Percentiles rank a stretch among this genome's conserved stretches.
These are phyloP conservation scores for Eristalis pertinax DNA, from an alignment of 2,888 invertebrate genomes.

Conservation along the genomic window DNA sequence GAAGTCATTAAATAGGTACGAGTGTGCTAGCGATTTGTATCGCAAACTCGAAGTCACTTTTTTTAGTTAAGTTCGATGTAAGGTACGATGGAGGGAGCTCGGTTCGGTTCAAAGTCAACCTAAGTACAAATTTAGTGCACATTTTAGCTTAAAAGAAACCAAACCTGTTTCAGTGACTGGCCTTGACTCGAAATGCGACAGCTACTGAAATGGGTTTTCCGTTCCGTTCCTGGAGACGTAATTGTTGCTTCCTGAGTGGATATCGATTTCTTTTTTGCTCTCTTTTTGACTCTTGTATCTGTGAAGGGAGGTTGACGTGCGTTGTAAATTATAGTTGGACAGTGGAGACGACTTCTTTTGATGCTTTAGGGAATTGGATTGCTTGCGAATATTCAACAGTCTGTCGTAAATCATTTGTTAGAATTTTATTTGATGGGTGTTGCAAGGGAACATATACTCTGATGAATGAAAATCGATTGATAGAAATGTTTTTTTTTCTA, in stretches of 20 bases:
- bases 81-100: not conserved
- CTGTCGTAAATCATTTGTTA: not conserved
- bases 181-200: not conserved
- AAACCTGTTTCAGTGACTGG: constrained; percentile 11
- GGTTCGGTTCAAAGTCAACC: not conserved
- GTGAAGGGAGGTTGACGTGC: not conserved
- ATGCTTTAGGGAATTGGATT: not conserved
- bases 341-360: not conserved
- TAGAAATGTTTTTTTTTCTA: not conserved
- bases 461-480: not conserved
- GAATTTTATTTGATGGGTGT: not conserved
- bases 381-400: not conserved
- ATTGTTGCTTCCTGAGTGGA: not conserved
- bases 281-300: not conserved
- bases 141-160: not conserved
- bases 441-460: not conserved
- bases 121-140: not conserved
- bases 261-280: constrained; percentile 6
- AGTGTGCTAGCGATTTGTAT: not conserved
- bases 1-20: not conserved
- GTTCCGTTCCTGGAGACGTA: constrained; percentile 4
- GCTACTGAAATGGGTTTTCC: not conserved
- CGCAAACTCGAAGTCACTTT: not conserved
- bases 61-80: not conserved
- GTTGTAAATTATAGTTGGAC: not conserved